These are phyloP conservation scores for Prionailurus viverrinus DNA, from an alignment of 2,113 vertebrate species.

Conservation along the genomic window DNA sequence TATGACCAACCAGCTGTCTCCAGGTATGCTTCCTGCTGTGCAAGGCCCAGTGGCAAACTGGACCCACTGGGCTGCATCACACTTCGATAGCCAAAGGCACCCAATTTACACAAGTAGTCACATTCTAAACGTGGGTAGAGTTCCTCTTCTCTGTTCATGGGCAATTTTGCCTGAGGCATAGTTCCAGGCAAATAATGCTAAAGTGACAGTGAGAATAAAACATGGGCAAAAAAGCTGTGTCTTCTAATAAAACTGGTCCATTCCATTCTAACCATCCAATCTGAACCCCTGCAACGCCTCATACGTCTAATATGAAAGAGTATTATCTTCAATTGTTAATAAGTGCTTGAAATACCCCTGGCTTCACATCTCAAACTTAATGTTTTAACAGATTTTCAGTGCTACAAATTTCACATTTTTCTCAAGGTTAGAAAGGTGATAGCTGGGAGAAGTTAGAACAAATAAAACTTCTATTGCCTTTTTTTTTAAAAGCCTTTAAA, in stretches of 20 bases:
- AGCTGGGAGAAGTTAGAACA: slow-evolving; percentile 2
- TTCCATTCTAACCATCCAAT: not conserved
- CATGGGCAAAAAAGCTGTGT: not conserved
- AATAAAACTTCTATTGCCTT: not conserved
- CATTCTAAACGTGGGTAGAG: not conserved
- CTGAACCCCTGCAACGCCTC: not conserved
- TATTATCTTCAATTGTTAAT: not conserved
- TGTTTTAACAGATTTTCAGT: slow-evolving; percentile 32
- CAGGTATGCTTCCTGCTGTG: too few relatives aligned
- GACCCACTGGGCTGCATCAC: not conserved
- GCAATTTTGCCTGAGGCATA: not conserved
- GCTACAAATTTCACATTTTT: not conserved
- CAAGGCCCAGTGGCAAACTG: not conserved
- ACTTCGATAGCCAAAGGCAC: not conserved
- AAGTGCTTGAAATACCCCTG: not conserved
- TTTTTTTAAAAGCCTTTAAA: not conserved
- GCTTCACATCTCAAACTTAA: not conserved
- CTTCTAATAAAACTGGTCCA: not conserved
- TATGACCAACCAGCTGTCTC: not conserved
- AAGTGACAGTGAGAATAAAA: slow-evolving; percentile 1
- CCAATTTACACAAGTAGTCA: not conserved
- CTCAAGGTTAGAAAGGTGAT: slow-evolving; percentile 23
- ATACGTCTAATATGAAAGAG: not conserved
- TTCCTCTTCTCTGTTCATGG: not conserved
- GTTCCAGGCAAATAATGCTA: not conserved